These are phyloP conservation scores for Aplocera efformata DNA, from an alignment of 2,888 invertebrate species.

Conservation along the genomic window DNA sequence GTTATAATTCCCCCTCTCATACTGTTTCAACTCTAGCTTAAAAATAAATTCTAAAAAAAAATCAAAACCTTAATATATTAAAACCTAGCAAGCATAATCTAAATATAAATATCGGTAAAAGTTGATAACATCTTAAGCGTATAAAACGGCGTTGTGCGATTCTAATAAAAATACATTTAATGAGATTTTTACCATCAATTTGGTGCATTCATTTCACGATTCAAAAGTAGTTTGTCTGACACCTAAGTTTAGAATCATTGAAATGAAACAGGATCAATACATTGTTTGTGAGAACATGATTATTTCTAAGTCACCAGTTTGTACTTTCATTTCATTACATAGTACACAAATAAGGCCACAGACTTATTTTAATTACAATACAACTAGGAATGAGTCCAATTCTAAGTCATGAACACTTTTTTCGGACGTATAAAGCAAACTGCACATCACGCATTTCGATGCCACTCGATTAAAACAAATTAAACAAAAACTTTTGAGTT, in stretches of 20 bases:
- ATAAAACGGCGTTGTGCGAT: slow-evolving; percentile 59
- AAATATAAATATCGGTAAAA: slow-evolving; percentile 53
- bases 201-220: background rate
- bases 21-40: slow-evolving; percentile 32
- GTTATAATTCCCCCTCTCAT: background rate
- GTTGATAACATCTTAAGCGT: slow-evolving; percentile 58
- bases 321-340: slow-evolving; percentile 51
- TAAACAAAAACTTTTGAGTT: too few species aligned
- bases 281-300: slow-evolving; percentile 26
- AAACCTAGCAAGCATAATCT: slow-evolving; percentile 34
- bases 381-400: slow-evolving; percentile 39
- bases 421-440: background rate
- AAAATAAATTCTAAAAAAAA: slow-evolving; percentile 30
- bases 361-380: slow-evolving; percentile 25
- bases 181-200: slow-evolving; percentile 11
- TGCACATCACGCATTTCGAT: background rate
- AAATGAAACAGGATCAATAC: slow-evolving; percentile 2
- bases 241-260: too few species aligned
- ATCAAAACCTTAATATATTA: slow-evolving; percentile 48
- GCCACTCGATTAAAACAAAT: too few species aligned
- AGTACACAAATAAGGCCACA: slow-evolving; percentile 39
- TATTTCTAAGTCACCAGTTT: slow-evolving; percentile 38
- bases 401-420: slow-evolving; percentile 19
- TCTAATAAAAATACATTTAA: slow-evolving; percentile 16
- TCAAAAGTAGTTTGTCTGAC: too few species aligned